Evolutionary conservation across 2,113 vertebrate species (phyloP).

Genomic region (Oxygymnocypris stewartii): DNA sequence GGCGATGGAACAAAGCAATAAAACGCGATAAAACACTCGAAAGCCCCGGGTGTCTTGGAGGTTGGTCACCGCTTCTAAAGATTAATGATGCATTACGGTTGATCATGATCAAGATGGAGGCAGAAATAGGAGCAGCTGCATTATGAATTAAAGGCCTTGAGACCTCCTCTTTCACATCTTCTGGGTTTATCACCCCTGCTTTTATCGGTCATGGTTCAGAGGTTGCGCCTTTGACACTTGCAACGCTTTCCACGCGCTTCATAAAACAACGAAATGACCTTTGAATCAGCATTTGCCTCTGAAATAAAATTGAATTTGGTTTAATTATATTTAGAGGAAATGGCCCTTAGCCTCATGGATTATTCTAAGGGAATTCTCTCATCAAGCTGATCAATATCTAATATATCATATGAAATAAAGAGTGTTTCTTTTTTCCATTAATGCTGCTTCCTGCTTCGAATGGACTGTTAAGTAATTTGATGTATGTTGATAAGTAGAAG

Average conservation of each 20-base stretch:
- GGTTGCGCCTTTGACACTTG: slow-evolving; percentile 17
- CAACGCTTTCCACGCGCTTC: slow-evolving; percentile 21
- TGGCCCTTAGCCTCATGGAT: slow-evolving; percentile 30
- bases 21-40: background rate
- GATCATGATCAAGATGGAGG: slow-evolving; percentile 51
- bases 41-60: background rate
- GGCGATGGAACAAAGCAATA: slow-evolving; percentile 24
- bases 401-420: slow-evolving; percentile 53
- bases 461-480: background rate
- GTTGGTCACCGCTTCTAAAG: slow-evolving; percentile 17
- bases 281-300: background rate
- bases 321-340: slow-evolving; percentile 51
- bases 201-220: slow-evolving; percentile 45
- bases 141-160: slow-evolving; percentile 40
- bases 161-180: slow-evolving; percentile 11
- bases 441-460: background rate
- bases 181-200: slow-evolving; percentile 1
- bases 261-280: slow-evolving; percentile 22
- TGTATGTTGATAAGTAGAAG: slow-evolving; percentile 3
- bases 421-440: slow-evolving; percentile 24
- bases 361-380: slow-evolving; percentile 67
- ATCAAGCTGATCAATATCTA: slow-evolving; percentile 69
- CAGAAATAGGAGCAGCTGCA: slow-evolving; percentile 32
- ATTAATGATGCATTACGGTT: slow-evolving; percentile 63
- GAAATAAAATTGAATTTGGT: slow-evolving; percentile 47